These are phyloP conservation scores for Drosophila willistoni DNA, from an alignment of 1,140 invertebrate species.

Conservation along the genomic window DNA sequence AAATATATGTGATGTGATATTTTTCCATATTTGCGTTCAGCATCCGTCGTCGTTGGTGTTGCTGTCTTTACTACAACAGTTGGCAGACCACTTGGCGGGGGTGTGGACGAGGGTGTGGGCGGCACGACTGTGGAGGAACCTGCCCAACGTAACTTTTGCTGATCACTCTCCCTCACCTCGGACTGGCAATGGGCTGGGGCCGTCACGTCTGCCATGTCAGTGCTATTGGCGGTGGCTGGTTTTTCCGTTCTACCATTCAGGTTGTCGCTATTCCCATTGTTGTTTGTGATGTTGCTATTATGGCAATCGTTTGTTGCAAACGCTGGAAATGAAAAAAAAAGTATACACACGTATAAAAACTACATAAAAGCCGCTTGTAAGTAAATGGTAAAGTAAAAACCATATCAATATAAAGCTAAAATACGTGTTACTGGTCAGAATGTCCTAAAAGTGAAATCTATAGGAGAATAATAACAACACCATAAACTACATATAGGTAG, in stretches of 20 bases:
- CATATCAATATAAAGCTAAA: conserved; percentile 13
- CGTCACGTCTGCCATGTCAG: conserved; percentile 60
- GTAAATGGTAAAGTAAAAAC: background rate
- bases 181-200: conserved; percentile 26
- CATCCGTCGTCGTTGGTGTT: conserved; percentile 72
- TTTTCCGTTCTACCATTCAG: conserved; percentile 13
- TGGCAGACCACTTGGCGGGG: conserved; percentile 28
- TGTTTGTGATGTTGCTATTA: conserved; percentile 45
- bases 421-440: background rate
- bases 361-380: conserved; percentile 40
- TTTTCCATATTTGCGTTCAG: conserved; percentile 87
- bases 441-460: background rate
- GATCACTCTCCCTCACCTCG: conserved; percentile 1
- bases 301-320: conserved; percentile 57
- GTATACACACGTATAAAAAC: conserved; percentile 1
- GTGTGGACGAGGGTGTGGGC: conserved; percentile 15
- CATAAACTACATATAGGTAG: background rate
- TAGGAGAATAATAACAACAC: background rate
- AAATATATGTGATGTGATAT: conserved; percentile 86
- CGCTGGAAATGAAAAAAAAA: conserved; percentile 63
- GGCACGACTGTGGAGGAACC: conserved; percentile 1
- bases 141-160: background rate
- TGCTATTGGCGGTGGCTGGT: conserved; percentile 19
- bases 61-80: conserved; percentile 20
- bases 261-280: conserved; percentile 27